Conservation (phyloP, 2,113 vertebrate species). For the Odocoileus virginianus region DNA sequence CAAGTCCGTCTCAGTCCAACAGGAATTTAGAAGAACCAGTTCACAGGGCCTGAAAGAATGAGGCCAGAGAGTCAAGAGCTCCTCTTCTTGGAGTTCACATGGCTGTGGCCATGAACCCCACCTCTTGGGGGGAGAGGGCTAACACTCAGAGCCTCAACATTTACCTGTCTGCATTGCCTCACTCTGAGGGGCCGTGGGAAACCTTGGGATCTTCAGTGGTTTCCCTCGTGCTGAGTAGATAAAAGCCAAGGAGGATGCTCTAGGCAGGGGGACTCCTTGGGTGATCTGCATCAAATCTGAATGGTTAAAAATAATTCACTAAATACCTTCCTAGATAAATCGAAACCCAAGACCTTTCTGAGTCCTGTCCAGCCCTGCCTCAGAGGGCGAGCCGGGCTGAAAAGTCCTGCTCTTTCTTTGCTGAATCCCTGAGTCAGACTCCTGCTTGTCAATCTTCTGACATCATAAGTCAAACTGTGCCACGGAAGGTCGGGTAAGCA, state of each 20-base stretch:
- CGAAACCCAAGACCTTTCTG: constrained; percentile 70
- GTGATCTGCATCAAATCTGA: constrained; percentile 61
- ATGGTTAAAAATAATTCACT: constrained; percentile 69
- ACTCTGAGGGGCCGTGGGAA: not conserved
- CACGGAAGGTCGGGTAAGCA: constrained; percentile 53
- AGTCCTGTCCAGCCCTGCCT: constrained; percentile 66
- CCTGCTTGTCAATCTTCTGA: constrained; percentile 55
- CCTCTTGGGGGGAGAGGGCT: not conserved
- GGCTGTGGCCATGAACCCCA: not conserved
- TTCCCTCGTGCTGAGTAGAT: not conserved
- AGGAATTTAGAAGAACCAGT: not conserved
- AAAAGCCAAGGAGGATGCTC: not conserved
- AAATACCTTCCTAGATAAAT: constrained; percentile 70
- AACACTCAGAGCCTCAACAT: not conserved
- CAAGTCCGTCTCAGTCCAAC: not conserved
- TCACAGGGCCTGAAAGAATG: not conserved
- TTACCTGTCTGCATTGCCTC: not conserved
- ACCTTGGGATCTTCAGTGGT: not conserved
- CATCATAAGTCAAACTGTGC: constrained; percentile 37
- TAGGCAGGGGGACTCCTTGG: constrained; percentile 40
- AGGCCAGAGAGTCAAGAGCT: not conserved
- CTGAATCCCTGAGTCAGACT: constrained; percentile 61
- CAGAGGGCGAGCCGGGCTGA: constrained; percentile 55
- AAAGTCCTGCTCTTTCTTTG: constrained; percentile 61
- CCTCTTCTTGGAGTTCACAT: not conserved